phyloP scores from a whole-genome alignment of 2,113 vertebrate genomes.

The Dipodomys stephensi region DNA sequence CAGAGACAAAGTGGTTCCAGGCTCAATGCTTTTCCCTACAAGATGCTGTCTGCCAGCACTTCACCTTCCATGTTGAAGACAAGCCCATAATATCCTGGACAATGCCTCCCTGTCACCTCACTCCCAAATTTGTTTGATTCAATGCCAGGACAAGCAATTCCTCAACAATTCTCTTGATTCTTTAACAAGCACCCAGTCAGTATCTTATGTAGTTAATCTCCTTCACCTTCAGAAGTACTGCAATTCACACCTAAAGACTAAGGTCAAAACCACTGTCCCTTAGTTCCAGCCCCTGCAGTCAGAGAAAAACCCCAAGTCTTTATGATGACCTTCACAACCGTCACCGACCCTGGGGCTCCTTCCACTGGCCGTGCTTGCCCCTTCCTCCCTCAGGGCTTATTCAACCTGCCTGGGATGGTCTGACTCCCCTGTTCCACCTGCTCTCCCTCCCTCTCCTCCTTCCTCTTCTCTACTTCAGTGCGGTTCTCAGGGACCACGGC shows the following conservation, averaged over 20 bases:
- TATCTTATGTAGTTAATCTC: too few relatives aligned
- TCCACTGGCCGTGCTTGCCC: too few relatives aligned
- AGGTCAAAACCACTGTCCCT: neutral
- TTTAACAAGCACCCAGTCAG: too few relatives aligned
- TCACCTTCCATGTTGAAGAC: neutral
- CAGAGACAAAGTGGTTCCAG: neutral
- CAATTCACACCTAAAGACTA: neutral
- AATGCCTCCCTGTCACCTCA: neutral
- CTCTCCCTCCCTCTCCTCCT: neutral
- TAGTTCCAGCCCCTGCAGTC: neutral
- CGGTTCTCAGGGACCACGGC: neutral
- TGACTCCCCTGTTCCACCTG: neutral
- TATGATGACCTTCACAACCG: neutral
- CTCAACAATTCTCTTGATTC: too few relatives aligned
- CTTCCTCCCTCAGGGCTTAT: neutral
- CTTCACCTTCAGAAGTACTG: neutral
- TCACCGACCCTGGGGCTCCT: neutral
- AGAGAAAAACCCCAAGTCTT: neutral
- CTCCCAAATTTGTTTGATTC: neutral
- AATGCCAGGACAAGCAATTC: neutral
- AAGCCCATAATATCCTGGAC: neutral
- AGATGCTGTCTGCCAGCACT: neutral
- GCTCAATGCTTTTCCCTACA: accelerated
- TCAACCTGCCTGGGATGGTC: neutral
- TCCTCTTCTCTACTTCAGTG: neutral